Percentiles rank a stretch among this genome's conserved stretches.
phyloP scores from a whole-genome alignment of 2,113 vertebrate species.

The Pandion haliaetus region DNA sequence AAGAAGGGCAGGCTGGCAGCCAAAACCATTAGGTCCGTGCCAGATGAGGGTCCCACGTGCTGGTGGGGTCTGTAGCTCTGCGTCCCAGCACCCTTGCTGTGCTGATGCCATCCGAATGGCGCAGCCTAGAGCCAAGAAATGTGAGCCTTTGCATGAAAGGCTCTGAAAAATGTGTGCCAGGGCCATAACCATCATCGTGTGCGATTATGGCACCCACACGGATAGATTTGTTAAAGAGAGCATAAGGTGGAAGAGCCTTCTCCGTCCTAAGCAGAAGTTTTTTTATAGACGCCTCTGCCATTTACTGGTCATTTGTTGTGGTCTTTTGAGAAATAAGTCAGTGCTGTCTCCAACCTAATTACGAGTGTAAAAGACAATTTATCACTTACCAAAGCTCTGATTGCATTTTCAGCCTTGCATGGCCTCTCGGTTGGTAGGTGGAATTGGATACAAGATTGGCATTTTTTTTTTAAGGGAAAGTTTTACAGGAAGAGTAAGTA shows the following conservation, averaged over 20 bases:
- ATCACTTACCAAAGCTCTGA: slow-evolving; percentile 17
- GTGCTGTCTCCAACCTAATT: background rate
- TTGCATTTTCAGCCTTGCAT: slow-evolving; percentile 9
- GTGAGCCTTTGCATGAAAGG: background rate
- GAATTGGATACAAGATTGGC: background rate
- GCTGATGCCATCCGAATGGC: background rate
- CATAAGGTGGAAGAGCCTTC: background rate
- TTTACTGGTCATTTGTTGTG: background rate
- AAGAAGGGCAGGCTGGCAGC: background rate
- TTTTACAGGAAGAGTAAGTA: background rate
- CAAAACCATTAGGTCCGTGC: background rate
- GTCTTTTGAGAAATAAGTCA: background rate
- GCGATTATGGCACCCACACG: rapidly evolving
- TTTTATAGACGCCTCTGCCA: background rate
- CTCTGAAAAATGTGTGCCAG: background rate
- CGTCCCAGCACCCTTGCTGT: background rate
- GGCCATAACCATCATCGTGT: rapidly evolving
- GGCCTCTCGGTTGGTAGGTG: background rate
- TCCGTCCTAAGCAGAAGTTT: background rate
- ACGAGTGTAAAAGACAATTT: slow-evolving; percentile 35
- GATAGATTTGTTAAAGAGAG: background rate
- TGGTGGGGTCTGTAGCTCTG: background rate
- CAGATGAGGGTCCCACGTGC: background rate
- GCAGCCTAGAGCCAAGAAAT: background rate
- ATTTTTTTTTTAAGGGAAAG: background rate